phyloP scores from a whole-genome alignment of 64 coral and sea anemone genomes.

The Montipora capricornis region DNA sequence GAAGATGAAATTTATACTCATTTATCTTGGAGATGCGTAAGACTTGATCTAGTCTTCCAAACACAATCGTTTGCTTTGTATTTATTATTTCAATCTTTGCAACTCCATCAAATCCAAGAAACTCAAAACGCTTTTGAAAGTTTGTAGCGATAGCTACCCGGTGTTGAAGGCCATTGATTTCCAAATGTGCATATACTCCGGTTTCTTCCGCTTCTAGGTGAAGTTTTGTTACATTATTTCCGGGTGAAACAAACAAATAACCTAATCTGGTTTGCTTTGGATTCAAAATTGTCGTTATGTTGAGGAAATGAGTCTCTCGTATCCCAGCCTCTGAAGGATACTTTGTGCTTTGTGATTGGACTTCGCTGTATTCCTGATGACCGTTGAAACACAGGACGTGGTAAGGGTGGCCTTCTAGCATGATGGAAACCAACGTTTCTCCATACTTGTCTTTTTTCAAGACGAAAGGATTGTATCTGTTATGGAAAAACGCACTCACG shows the following conservation, averaged over 20 bases:
- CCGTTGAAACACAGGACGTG: slow-evolving; percentile 4
- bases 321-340: slow-evolving; percentile 9
- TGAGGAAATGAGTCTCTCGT: slow-evolving; percentile 46
- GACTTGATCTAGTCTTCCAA: background rate
- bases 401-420: background rate
- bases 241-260: slow-evolving; percentile 24
- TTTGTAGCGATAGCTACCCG: background rate
- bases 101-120: slow-evolving; percentile 4
- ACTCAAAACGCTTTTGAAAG: background rate
- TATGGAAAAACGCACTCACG: slow-evolving; percentile 61
- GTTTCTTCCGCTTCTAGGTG: background rate
- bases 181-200: background rate
- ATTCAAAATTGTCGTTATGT: slow-evolving; percentile 37
- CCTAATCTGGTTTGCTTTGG: background rate
- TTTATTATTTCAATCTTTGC: background rate
- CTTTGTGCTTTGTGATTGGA: background rate
- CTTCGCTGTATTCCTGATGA: background rate
- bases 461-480: slow-evolving; percentile 37
- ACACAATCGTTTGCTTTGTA: background rate
- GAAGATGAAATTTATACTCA: background rate
- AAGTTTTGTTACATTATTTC: background rate
- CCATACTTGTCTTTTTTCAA: background rate
- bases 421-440: background rate
- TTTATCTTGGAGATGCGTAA: background rate
- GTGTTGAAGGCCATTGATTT: slow-evolving; percentile 1